phyloP scores from a whole-genome alignment of 2,888 invertebrate species.

The Lamellibrachia satsuma region DNA sequence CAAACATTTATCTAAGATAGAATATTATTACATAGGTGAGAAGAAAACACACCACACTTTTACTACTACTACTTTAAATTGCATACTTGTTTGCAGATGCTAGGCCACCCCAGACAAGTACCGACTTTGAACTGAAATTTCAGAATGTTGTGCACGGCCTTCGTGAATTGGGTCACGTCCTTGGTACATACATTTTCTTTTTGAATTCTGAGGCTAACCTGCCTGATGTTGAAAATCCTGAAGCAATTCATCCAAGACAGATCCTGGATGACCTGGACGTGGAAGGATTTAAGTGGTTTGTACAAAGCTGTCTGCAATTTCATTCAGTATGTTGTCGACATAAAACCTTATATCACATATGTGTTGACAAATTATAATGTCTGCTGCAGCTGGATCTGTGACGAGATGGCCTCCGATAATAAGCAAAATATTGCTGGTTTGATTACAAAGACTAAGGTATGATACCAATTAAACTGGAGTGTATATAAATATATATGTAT shows the following conservation, averaged over 20 bases:
- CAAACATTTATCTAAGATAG: no score
- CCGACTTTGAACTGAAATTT: conserved; percentile 60
- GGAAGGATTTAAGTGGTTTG: conserved; percentile 43
- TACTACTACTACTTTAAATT: not conserved
- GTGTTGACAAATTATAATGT: not conserved
- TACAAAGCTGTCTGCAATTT: not conserved
- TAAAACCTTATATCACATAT: no score
- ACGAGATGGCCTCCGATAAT: conserved; percentile 50
- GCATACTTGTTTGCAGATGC: conserved; percentile 43
- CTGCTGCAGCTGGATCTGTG: conserved; percentile 49
- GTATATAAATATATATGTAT: not conserved
- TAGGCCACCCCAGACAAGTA: conserved; percentile 58
- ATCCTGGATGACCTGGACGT: conserved; percentile 52
- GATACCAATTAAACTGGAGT: not conserved
- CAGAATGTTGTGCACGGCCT: conserved; percentile 55
- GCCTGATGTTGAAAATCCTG: conserved; percentile 44
- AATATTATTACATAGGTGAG: no score
- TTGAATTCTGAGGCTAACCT: conserved; percentile 52
- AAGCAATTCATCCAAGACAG: conserved; percentile 48
- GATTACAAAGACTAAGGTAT: conserved; percentile 52
- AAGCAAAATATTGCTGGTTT: conserved; percentile 52
- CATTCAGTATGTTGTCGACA: not conserved
- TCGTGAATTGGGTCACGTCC: conserved; percentile 49
- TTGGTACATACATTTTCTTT: conserved; percentile 50
- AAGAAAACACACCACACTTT: no score